phyloP scores from a whole-genome alignment of 2,888 invertebrate genomes.

The Pristionchus fissidentatus region DNA sequence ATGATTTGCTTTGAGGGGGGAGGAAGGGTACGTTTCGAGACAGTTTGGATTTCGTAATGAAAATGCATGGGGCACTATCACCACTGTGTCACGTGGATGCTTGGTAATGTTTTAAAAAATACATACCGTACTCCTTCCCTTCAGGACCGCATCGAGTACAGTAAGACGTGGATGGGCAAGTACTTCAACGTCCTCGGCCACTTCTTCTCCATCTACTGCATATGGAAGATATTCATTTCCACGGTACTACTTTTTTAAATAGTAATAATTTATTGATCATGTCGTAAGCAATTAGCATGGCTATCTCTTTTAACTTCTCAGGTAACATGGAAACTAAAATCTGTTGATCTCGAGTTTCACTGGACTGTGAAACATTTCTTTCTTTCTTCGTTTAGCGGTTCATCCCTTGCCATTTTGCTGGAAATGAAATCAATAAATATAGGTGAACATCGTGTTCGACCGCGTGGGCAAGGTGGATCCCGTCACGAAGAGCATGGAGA shows the following conservation, averaged over 20 bases:
- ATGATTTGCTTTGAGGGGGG: no score
- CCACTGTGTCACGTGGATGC: neutral
- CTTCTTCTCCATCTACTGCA: slow-evolving; percentile 96
- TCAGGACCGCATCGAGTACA: slow-evolving; percentile 92
- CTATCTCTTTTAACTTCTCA: neutral
- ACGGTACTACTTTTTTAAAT: slow-evolving; percentile 57
- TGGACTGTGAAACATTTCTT: neutral
- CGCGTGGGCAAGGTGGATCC: slow-evolving; percentile 97
- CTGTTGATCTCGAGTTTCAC: neutral
- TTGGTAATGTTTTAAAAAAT: neutral
- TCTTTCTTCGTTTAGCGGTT: no score
- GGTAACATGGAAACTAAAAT: no score
- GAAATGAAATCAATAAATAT: no score
- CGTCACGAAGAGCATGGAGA: slow-evolving; percentile 94
- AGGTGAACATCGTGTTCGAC: slow-evolving; percentile 97
- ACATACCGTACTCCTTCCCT: slow-evolving; percentile 48
- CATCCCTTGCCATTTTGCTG: slow-evolving; percentile 86
- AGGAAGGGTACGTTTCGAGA: neutral
- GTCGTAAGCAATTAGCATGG: neutral
- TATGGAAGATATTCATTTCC: slow-evolving; percentile 96
- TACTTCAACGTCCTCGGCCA: slow-evolving; percentile 98
- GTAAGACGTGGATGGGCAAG: slow-evolving; percentile 94
- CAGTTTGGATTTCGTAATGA: no score
- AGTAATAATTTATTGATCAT: neutral
- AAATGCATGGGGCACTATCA: neutral